phyloP scores from a whole-genome alignment of 2,888 invertebrate species.

The Amphipyra berbera region DNA sequence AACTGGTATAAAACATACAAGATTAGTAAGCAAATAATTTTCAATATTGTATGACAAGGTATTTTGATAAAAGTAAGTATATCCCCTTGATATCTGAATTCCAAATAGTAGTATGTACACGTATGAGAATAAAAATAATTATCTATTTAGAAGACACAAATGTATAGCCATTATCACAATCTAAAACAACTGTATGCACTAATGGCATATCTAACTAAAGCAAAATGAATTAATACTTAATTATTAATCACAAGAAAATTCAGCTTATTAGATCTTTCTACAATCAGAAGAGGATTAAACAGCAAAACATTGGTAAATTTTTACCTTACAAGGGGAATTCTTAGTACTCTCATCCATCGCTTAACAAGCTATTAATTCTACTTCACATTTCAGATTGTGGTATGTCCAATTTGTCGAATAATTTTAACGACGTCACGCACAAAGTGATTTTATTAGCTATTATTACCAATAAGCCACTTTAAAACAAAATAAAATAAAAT shows the following conservation, averaged over 20 bases:
- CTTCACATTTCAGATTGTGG: conserved; percentile 83
- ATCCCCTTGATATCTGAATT: conserved; percentile 59
- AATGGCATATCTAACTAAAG: conserved; percentile 55
- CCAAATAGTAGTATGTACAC: conserved; percentile 36
- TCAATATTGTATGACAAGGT: conserved; percentile 18
- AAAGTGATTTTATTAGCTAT: conserved; percentile 84
- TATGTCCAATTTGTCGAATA: conserved; percentile 74
- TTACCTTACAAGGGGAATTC: conserved; percentile 89
- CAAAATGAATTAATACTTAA: conserved; percentile 51
- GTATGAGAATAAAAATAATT: conserved; percentile 32
- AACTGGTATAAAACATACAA: conserved; percentile 25
- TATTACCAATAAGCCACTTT: conserved; percentile 87
- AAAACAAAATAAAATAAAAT: conserved; percentile 85
- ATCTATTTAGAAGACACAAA: conserved; percentile 36
- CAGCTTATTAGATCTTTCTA: conserved; percentile 59
- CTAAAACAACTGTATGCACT: conserved; percentile 51
- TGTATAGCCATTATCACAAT: conserved; percentile 45
- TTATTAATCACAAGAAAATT: conserved; percentile 55
- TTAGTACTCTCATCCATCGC: conserved; percentile 87
- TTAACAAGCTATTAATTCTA: conserved; percentile 78
- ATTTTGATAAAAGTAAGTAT: conserved; percentile 29
- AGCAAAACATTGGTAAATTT: conserved; percentile 75
- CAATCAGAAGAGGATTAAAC: conserved; percentile 63
- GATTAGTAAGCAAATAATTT: conserved; percentile 35
- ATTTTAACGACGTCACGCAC: conserved; percentile 79